phyloP scores from a whole-genome alignment of 2,797 vertebrate species.

The Euthynnus affinis region DNA sequence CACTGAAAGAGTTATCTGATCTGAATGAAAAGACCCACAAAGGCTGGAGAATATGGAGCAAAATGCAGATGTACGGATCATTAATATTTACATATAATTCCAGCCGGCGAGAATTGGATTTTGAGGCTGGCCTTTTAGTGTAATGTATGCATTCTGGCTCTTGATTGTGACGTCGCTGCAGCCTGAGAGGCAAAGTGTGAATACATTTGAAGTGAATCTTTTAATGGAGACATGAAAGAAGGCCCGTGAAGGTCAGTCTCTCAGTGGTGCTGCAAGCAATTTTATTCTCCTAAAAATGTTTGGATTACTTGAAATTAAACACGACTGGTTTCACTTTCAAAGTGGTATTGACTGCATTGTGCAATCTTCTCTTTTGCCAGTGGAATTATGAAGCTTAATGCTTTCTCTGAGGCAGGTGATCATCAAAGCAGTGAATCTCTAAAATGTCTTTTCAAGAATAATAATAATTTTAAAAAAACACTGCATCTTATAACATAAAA shows the following conservation, averaged over 20 bases:
- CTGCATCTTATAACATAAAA: background rate
- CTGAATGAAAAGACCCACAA: constrained; percentile 59
- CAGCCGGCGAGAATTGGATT: constrained; percentile 77
- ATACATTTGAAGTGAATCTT: constrained; percentile 82
- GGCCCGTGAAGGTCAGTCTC: constrained; percentile 79
- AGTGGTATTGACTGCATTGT: constrained; percentile 29
- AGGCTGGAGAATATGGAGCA: constrained; percentile 64
- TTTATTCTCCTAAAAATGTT: constrained; percentile 62
- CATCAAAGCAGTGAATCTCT: background rate
- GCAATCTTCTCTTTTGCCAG: constrained; percentile 6
- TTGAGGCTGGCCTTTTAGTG: constrained; percentile 73
- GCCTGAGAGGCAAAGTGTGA: constrained; percentile 75
- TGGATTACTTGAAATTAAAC: constrained; percentile 61
- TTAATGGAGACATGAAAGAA: constrained; percentile 79
- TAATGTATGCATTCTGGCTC: constrained; percentile 80
- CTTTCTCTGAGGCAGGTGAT: constrained; percentile 20
- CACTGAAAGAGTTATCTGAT: constrained; percentile 46
- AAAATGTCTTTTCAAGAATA: constrained; percentile 11
- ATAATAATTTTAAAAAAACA: background rate
- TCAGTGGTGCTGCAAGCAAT: constrained; percentile 55
- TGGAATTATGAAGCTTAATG: constrained; percentile 26
- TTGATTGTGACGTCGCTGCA: constrained; percentile 73
- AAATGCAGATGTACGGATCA: constrained; percentile 78
- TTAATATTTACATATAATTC: constrained; percentile 83
- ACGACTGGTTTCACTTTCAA: constrained; percentile 39